Conservation (phyloP, 1,140 invertebrate species). For the Drosophila malerkotliana region DNA sequence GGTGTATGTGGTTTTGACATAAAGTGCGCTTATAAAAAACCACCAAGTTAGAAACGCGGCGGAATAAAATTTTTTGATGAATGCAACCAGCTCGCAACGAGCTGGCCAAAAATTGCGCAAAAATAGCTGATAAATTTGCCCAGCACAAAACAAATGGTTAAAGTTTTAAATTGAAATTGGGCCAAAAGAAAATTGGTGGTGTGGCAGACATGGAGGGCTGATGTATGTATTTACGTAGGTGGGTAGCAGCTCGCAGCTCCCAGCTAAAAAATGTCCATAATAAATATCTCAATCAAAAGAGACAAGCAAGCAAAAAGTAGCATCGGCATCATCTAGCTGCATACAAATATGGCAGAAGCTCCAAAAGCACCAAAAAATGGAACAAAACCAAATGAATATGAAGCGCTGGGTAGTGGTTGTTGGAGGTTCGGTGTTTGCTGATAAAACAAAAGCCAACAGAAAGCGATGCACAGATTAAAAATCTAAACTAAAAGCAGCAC, state of each 20-base stretch:
- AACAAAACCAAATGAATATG: constrained; percentile 72
- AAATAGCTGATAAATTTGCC: constrained; percentile 78
- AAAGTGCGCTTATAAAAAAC: constrained; percentile 81
- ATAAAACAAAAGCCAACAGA: constrained; percentile 70
- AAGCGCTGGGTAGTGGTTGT: constrained; percentile 42
- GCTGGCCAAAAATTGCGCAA: constrained; percentile 53
- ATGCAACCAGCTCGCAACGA: constrained; percentile 61
- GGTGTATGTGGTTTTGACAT: constrained; percentile 74
- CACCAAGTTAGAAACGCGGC: constrained; percentile 72
- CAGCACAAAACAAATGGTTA: constrained; percentile 73
- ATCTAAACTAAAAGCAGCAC: constrained; percentile 64
- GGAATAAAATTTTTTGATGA: constrained; percentile 77
- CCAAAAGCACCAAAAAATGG: constrained; percentile 48
- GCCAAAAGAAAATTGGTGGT: constrained; percentile 57
- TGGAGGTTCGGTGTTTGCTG: constrained; percentile 41
- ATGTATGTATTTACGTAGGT: constrained; percentile 1
- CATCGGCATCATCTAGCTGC: background rate
- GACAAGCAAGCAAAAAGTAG: constrained; percentile 58
- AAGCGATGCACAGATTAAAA: constrained; percentile 69
- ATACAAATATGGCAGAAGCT: constrained; percentile 12
- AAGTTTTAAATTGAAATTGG: constrained; percentile 80
- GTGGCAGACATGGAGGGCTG: background rate
- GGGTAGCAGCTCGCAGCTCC: background rate
- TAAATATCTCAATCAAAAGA: constrained; percentile 79
- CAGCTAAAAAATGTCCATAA: constrained; percentile 60